These are phyloP conservation scores for Drosophila affinis DNA, from an alignment of 2,888 invertebrate species.

Conservation along the genomic window DNA sequence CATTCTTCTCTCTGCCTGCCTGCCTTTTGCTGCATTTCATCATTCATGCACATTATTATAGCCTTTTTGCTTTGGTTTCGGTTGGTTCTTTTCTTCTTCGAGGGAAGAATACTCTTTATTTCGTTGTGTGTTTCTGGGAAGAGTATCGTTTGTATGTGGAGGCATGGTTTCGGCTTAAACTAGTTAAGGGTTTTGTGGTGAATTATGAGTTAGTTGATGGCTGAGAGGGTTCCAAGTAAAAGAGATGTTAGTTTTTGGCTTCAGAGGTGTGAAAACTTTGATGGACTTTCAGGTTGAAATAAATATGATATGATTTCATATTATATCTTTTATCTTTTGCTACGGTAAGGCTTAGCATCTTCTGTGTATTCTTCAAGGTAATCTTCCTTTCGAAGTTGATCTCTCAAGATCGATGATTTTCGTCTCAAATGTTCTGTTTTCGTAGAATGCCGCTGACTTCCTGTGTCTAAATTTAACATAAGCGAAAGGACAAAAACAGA, in stretches of 20 bases:
- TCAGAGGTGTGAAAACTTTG: background rate
- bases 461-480: no score
- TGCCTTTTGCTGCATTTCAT: constrained; percentile 74
- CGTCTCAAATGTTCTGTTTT: no score
- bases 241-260: background rate
- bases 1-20: constrained; percentile 27
- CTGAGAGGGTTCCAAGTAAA: background rate
- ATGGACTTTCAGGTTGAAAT: background rate
- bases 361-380: no score
- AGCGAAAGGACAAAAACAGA: no score
- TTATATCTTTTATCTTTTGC: no score
- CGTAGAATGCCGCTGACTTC: no score
- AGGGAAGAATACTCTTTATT: background rate
- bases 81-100: background rate
- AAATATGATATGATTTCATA: no score
- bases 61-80: constrained; percentile 30
- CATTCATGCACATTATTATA: constrained; percentile 78
- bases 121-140: background rate
- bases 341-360: no score
- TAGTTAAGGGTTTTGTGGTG: background rate
- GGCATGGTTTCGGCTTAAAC: background rate
- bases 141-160: background rate
- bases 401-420: no score
- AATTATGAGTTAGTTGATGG: background rate
- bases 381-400: no score